Percentiles rank a stretch among this genome's conserved stretches.
Evolutionary conservation across 53 echinoderm and acorn worm genomes (phyloP).

Genomic region (Pentamera pediparva): DNA sequence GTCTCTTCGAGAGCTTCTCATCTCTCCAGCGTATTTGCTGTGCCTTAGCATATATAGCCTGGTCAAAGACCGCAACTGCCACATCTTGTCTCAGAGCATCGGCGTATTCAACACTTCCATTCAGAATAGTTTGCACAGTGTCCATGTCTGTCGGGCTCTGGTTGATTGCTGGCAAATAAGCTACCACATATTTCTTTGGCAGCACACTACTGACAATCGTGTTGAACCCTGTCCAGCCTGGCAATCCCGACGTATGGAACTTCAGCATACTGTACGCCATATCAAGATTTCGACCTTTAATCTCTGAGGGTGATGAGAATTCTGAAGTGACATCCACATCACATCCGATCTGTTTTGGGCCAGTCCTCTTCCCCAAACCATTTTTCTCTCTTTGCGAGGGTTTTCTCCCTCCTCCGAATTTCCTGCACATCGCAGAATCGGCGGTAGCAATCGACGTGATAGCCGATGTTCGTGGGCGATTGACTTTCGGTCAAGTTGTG

Average conservation of each 20-base stretch:
- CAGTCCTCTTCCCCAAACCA: no score
- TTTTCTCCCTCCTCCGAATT: no score
- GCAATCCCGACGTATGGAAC: not conserved
- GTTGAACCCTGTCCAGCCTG: constrained; percentile 43
- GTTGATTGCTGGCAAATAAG: constrained; percentile 33
- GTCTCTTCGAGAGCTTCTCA: not conserved
- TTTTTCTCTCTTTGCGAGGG: no score
- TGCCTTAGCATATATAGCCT: constrained; percentile 53
- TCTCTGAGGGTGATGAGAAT: no score
- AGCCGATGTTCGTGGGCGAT: no score
- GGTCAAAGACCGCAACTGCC: constrained; percentile 42
- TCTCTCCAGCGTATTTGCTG: constrained; percentile 46
- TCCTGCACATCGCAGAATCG: no score
- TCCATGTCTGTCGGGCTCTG: constrained; percentile 42
- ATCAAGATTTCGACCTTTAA: not conserved
- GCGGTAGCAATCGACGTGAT: no score
- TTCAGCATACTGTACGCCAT: constrained; percentile 4
- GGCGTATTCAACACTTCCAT: constrained; percentile 17
- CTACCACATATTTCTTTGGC: not conserved
- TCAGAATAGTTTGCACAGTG: constrained; percentile 31
- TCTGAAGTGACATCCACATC: no score
- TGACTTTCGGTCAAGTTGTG: no score
- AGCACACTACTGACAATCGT: constrained; percentile 13
- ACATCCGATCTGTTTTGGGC: no score
- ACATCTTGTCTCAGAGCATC: not conserved